A percentile compares a stretch with the other conserved stretches of the same genome.
Evolutionary conservation across 37 sponge, comb jelly and placozoan species (phyloP).

Genomic region (Halisarca cf. caerulea): DNA sequence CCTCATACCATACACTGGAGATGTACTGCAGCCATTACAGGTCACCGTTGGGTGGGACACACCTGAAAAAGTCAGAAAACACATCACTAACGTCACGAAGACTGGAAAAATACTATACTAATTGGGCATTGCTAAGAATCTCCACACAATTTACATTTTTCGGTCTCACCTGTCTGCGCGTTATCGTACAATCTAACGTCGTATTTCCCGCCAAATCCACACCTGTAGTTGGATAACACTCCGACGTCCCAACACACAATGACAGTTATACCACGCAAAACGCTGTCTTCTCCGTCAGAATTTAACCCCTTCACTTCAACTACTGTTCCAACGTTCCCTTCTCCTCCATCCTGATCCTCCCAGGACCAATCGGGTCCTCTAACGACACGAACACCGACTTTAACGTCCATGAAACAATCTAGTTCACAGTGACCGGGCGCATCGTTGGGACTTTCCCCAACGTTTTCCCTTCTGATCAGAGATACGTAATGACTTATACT

Average conservation of each 20-base stretch:
- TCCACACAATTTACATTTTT: no score
- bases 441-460: no score
- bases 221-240: slow-evolving; percentile 69
- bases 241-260: slow-evolving; percentile 88
- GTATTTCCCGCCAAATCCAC: slow-evolving; percentile 64
- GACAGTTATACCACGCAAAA: slow-evolving; percentile 1
- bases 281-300: neutral
- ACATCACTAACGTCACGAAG: no score
- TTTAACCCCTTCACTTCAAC: slow-evolving; percentile 42
- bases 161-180: slow-evolving; percentile 47
- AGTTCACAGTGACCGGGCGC: no score
- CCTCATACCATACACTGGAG: slow-evolving; percentile 60
- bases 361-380: slow-evolving; percentile 90
- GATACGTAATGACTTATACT: no score
- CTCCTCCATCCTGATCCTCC: slow-evolving; percentile 86
- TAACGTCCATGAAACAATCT: slow-evolving; percentile 39
- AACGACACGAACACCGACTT: slow-evolving; percentile 71
- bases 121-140: no score
- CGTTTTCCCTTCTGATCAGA: no score
- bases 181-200: slow-evolving; percentile 71
- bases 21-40: slow-evolving; percentile 63
- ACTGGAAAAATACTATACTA: no score
- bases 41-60: slow-evolving; percentile 27
- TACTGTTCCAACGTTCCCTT: slow-evolving; percentile 82
- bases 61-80: no score